Evolutionary conservation across 1,140 invertebrate genomes (phyloP).

Genomic region (Zaprionus nigranus): DNA sequence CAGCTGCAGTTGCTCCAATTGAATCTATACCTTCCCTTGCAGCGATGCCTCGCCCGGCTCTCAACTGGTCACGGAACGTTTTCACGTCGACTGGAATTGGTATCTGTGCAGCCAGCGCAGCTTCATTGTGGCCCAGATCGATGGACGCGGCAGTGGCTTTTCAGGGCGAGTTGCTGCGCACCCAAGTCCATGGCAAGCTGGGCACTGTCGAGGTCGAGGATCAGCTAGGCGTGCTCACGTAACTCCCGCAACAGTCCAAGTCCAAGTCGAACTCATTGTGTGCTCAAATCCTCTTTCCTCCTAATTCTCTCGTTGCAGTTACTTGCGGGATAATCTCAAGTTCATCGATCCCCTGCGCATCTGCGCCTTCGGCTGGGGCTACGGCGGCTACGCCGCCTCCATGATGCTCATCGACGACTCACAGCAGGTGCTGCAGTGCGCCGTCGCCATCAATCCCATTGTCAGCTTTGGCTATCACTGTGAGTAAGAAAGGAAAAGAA

Average conservation of each 20-base stretch:
- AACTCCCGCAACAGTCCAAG: slow-evolving; percentile 55
- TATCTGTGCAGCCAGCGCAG: slow-evolving; percentile 91
- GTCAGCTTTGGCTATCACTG: slow-evolving; percentile 92
- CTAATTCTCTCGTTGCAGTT: slow-evolving; percentile 84
- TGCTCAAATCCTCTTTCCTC: background rate
- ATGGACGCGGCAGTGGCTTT: slow-evolving; percentile 92
- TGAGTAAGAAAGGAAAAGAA: slow-evolving; percentile 85
- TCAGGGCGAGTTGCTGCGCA: slow-evolving; percentile 90
- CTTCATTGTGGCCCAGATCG: slow-evolving; percentile 91
- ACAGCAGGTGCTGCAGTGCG: slow-evolving; percentile 90
- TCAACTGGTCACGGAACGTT: slow-evolving; percentile 90
- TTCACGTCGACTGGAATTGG: slow-evolving; percentile 90
- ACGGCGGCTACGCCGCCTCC: slow-evolving; percentile 89
- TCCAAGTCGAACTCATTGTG: background rate
- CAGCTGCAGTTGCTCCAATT: background rate
- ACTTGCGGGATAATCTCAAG: slow-evolving; percentile 89
- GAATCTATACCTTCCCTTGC: background rate
- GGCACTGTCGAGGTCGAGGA: slow-evolving; percentile 91
- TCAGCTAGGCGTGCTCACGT: slow-evolving; percentile 92
- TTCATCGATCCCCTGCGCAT: slow-evolving; percentile 90
- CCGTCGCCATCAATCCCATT: slow-evolving; percentile 92
- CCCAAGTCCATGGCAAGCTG: slow-evolving; percentile 89
- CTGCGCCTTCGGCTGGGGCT: slow-evolving; percentile 90
- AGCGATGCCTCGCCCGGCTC: slow-evolving; percentile 91
- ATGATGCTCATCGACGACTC: slow-evolving; percentile 90